Percentiles rank a stretch among this genome's conserved stretches.
Evolutionary conservation across 2,797 vertebrate genomes (phyloP).

Genomic region (Euthynnus affinis): DNA sequence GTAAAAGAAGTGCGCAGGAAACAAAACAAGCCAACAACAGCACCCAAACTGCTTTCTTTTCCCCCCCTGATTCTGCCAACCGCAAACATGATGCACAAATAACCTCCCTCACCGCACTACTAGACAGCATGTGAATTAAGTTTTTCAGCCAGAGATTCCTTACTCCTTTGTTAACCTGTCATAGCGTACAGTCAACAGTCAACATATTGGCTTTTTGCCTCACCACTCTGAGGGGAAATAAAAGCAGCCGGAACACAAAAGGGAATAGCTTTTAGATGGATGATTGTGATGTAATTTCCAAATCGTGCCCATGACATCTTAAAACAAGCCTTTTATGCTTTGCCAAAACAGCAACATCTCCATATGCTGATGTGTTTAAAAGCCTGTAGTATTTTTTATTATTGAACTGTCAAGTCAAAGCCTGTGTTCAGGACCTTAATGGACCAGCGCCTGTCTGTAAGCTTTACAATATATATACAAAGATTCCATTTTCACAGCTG

Average conservation of each 20-base stretch:
- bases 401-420: slow-evolving; percentile 30
- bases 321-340: slow-evolving; percentile 26
- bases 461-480: background rate
- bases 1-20: slow-evolving; percentile 22
- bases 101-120: slow-evolving; percentile 31
- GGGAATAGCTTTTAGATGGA: slow-evolving; percentile 44
- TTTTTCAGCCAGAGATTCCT: slow-evolving; percentile 26
- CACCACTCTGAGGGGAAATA: slow-evolving; percentile 34
- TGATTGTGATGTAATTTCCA: slow-evolving; percentile 39
- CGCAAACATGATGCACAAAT: slow-evolving; percentile 35
- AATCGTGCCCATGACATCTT: slow-evolving; percentile 34
- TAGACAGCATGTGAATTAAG: slow-evolving; percentile 36
- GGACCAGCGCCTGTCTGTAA: slow-evolving; percentile 3
- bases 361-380: slow-evolving; percentile 41
- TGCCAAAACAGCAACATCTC: slow-evolving; percentile 24
- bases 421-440: slow-evolving; percentile 15
- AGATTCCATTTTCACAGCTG: background rate
- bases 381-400: slow-evolving; percentile 20
- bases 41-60: background rate
- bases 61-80: slow-evolving; percentile 33
- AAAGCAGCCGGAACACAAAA: slow-evolving; percentile 29
- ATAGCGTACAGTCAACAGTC: slow-evolving; percentile 33
- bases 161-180: slow-evolving; percentile 52
- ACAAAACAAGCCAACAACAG: slow-evolving; percentile 21
- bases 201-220: slow-evolving; percentile 39